Conservation (phyloP, 1,140 invertebrate species). For the Dendrolimus punctatus region DNA sequence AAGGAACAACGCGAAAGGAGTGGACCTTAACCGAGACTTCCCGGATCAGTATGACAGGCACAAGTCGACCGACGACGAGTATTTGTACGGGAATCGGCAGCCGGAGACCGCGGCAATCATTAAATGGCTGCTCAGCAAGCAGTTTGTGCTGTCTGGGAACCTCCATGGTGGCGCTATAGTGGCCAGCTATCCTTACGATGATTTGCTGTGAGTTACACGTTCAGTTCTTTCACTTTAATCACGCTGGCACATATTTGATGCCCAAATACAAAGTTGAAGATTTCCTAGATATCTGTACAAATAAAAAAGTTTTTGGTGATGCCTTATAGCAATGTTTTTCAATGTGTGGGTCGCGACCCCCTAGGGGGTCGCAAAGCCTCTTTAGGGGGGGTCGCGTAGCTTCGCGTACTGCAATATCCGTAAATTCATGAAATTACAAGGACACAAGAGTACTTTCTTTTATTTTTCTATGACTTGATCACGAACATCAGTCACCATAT, state of each 20-base stretch:
- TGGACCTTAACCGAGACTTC: constrained; percentile 92
- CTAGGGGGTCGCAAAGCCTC: too few species aligned
- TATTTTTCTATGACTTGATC: too few species aligned
- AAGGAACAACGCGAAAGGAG: constrained; percentile 83
- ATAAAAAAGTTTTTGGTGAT: too few species aligned
- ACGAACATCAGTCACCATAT: too few species aligned
- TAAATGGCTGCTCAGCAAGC: constrained; percentile 86
- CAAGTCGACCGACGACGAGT: constrained; percentile 37
- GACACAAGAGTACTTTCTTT: too few species aligned
- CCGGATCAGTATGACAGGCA: constrained; percentile 84
- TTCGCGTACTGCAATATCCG: too few species aligned
- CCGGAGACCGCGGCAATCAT: constrained; percentile 96
- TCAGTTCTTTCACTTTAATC: neutral
- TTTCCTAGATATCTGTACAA: too few species aligned
- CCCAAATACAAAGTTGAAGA: too few species aligned
- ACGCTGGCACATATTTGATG: neutral
- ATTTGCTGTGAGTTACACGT: constrained; percentile 75
- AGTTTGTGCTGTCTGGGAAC: constrained; percentile 93
- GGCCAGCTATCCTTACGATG: constrained; percentile 92
- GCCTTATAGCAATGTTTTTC: too few species aligned
- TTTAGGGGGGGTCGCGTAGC: too few species aligned
- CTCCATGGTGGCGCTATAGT: constrained; percentile 94
- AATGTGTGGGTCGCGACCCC: too few species aligned
- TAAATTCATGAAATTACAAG: too few species aligned
- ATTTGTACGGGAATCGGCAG: constrained; percentile 72